phyloP scores from a whole-genome alignment of 92 coral and sea anemone genomes.

The Porites evermanni region DNA sequence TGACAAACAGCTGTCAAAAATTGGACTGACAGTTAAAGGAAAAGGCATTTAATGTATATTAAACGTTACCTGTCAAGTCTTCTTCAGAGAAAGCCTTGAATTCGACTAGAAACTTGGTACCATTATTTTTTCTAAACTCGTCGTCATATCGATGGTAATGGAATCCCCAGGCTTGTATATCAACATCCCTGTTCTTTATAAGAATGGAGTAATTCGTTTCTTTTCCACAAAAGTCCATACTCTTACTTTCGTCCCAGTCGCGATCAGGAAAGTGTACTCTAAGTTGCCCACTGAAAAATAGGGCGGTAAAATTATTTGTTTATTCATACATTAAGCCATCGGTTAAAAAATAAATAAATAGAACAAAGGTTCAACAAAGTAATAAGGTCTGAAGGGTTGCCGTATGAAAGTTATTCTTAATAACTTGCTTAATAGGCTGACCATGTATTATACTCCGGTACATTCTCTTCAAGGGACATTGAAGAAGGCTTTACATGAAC shows the following conservation, averaged over 20 bases:
- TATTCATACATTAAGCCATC: neutral
- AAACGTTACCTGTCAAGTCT: constrained; percentile 6
- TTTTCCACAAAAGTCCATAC: constrained; percentile 6
- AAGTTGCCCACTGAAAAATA: neutral
- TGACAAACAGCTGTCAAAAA: neutral
- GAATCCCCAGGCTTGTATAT: constrained; percentile 24
- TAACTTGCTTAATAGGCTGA: too few species aligned
- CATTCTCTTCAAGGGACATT: too few species aligned
- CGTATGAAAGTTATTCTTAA: too few species aligned
- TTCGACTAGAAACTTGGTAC: constrained; percentile 1
- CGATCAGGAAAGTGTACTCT: neutral
- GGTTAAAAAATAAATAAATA: too few species aligned
- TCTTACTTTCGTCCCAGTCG: neutral
- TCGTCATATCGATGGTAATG: constrained; percentile 4
- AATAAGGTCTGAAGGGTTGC: too few species aligned
- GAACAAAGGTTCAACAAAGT: too few species aligned
- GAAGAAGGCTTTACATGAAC: too few species aligned
- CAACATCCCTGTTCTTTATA: neutral
- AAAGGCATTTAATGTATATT: too few species aligned
- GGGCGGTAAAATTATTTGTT: too few species aligned
- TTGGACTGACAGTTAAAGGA: too few species aligned
- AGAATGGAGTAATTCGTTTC: constrained; percentile 2
- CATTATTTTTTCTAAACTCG: constrained; percentile 7
- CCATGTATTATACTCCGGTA: too few species aligned
- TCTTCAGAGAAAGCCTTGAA: constrained; percentile 1